Conservation (phyloP, 2,888 invertebrate genomes). For the Chydorus sphaericus region DNA sequence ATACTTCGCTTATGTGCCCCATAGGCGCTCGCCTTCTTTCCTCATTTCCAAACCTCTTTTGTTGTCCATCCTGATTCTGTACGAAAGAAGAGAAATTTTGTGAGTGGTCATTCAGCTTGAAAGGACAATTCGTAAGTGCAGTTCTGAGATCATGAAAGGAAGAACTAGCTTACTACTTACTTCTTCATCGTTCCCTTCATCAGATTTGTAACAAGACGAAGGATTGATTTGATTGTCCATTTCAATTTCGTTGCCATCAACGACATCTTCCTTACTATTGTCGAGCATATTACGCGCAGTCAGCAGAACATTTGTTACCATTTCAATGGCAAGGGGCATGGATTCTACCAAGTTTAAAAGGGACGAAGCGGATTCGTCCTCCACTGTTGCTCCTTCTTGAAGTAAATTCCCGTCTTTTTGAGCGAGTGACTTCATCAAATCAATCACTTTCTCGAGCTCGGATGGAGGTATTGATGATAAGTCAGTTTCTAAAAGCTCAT, state of each 20-base stretch:
- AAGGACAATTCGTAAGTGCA: no score
- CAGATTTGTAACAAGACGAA: no score
- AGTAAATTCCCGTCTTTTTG: no score
- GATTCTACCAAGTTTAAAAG: neutral
- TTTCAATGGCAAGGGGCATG: neutral
- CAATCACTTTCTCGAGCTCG: no score
- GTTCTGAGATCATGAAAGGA: no score
- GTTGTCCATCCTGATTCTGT: neutral
- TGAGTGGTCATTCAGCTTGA: no score
- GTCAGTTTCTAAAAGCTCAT: no score
- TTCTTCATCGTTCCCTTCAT: neutral
- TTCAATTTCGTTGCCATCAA: neutral
- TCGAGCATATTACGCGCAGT: neutral
- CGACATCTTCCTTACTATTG: no score
- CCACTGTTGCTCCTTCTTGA: neutral
- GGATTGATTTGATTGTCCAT: neutral
- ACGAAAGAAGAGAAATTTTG: neutral
- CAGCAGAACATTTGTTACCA: neutral
- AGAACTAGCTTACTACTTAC: neutral
- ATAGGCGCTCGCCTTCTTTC: constrained; percentile 1
- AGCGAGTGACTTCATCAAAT: no score
- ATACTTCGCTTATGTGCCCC: constrained; percentile 6
- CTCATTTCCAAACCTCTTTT: neutral
- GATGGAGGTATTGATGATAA: no score
- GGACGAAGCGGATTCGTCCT: neutral